Evolutionary conservation across 1,140 invertebrate species (phyloP).

Genomic region (Anthonomus grandis): DNA sequence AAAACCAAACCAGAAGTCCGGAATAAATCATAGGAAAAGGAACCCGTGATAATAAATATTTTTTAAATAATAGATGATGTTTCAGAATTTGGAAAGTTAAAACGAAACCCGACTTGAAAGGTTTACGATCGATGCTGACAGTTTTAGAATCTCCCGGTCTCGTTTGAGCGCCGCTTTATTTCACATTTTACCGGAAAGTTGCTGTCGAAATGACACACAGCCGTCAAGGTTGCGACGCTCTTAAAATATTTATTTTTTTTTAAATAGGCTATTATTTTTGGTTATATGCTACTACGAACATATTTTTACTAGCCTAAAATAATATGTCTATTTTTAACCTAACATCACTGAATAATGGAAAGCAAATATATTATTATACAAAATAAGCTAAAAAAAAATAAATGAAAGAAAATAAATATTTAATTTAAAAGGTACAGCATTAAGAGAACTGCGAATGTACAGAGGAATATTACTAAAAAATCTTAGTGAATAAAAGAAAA

Average conservation of each 20-base stretch:
- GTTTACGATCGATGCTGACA: conserved; percentile 48
- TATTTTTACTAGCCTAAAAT: too few relatives aligned
- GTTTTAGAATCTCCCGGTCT: conserved; percentile 42
- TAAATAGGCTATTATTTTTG: conserved; percentile 14
- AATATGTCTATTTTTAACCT: too few relatives aligned
- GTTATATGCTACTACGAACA: conserved; percentile 4
- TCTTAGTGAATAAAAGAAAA: too few relatives aligned
- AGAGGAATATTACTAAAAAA: too few relatives aligned
- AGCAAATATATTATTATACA: too few relatives aligned
- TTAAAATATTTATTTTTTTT: conserved; percentile 18
- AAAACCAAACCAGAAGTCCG: too few relatives aligned
- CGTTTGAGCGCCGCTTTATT: conserved; percentile 30
- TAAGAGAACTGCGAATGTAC: too few relatives aligned
- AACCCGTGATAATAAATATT: conserved; percentile 31
- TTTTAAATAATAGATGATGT: conserved; percentile 30
- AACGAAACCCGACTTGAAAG: conserved; percentile 44
- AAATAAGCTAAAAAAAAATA: too few relatives aligned
- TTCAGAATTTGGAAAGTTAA: conserved; percentile 41
- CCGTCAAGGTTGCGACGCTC: conserved; percentile 14
- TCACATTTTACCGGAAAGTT: conserved; percentile 27
- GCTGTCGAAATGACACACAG: conserved; percentile 26
- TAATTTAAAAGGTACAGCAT: too few relatives aligned
- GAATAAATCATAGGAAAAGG: conserved; percentile 12
- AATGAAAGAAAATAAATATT: too few relatives aligned
- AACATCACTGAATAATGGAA: too few relatives aligned